These are phyloP conservation scores for Trichopoda pennipes DNA, from an alignment of 2,888 invertebrate genomes.

Conservation along the genomic window DNA sequence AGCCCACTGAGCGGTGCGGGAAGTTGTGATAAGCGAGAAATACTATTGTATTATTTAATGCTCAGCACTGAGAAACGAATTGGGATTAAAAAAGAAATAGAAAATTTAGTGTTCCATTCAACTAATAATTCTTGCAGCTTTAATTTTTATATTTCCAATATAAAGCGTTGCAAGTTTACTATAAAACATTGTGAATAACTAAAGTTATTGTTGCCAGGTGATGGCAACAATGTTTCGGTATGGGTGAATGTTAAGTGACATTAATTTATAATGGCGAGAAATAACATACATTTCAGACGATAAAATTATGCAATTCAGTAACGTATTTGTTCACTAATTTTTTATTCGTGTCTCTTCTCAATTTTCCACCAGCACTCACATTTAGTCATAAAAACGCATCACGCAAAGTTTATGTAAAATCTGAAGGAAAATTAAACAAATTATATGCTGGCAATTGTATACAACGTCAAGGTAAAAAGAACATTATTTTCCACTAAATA, in stretches of 20 bases:
- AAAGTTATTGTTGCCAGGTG: no score
- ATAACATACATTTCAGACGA: conserved; percentile 31
- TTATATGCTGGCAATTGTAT: not conserved
- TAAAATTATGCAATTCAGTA: not conserved
- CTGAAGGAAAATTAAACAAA: conserved; percentile 4
- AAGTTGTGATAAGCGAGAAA: no score
- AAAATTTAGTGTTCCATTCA: no score
- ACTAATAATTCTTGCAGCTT: no score
- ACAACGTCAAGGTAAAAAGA: not conserved
- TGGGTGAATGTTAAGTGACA: conserved; percentile 54
- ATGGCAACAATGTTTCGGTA: conserved; percentile 27
- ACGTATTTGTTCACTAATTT: not conserved
- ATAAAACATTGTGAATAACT: not conserved
- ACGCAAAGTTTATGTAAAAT: conserved; percentile 30
- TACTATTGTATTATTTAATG: no score
- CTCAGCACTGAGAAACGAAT: no score
- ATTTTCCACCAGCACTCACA: not conserved
- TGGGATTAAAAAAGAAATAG: no score
- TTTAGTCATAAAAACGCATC: conserved; percentile 4
- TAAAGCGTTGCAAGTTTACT: no score
- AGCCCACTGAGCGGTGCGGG: no score
- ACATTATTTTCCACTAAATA: conserved; percentile 8
- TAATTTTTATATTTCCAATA: no score
- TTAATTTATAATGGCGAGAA: conserved; percentile 54
- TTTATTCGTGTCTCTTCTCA: no score